Base-by-base conservation (phyloP, 2,888 invertebrate genomes). In the Bursaphelenchus okinawaensis region DNA sequence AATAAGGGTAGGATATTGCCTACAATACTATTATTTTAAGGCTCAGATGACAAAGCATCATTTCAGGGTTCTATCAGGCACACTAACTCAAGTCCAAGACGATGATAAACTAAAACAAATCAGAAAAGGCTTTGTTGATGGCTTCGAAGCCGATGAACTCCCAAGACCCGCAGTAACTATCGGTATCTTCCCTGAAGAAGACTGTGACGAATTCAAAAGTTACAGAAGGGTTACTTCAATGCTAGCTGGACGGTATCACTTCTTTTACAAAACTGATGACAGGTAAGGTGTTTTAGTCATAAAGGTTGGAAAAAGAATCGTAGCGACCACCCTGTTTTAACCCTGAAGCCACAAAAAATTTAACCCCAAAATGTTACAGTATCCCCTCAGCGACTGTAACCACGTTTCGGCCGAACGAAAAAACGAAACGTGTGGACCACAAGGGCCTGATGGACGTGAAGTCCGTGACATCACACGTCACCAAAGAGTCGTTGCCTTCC, bases 181-280 rank as follows among this genome's bases (percentile, higher is more conserved):
- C 9, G 79, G 75, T 7, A 62, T 73, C 0, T 79, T 79, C 60
- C 66, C 67, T 20, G 57, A 64, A 4, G 63, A 69, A 3, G 68
- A 74, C 20, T 56, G 31, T n/a, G 58, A 67, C 20, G 76, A 74
- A 55, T 76, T 72, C 60, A 68, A 69, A 55, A 70, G 74, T 29
- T 80, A 70, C 52, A 60, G 69, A 61, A 77, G 74, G 50, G 70
- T 73, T 0, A 76, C 78, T 7, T 70, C 71, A 27, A 68, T 75
- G 27, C 70, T 80, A 24, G 63, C 66, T 40, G 80, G 80, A 19
- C 73, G 75, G 56, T 80, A 78, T 57, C 77, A 73, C 55, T 52
- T 76, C 19, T 70, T 74, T n/a, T 76, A 75, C 54, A 64, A 40
- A 20, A 66, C 74, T 27, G 65, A 71, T 19, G 52, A 56, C 19